Conservation (phyloP, 2,797 vertebrate genomes). For the Danio kyathit region DNA sequence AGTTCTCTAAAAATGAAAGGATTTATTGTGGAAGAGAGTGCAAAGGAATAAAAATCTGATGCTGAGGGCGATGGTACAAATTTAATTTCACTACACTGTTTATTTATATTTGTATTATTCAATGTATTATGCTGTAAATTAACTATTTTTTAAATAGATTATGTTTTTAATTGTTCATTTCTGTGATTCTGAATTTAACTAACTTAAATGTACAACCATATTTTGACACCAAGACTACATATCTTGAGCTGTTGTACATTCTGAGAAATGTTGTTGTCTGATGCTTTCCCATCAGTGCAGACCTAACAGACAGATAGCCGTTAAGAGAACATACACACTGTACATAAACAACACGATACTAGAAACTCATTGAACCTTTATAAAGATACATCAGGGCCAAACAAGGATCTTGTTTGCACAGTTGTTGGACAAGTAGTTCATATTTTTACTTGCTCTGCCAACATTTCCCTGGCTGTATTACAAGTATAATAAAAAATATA, state of each 20-base stretch:
- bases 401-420: not conserved
- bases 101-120: not conserved
- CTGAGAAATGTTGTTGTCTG: not conserved
- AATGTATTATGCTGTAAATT: not conserved
- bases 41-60: not conserved
- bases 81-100: not conserved
- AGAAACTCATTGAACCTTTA: not conserved
- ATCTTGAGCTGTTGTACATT: not conserved
- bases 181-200: not conserved
- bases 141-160: too few species aligned
- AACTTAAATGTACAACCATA: not conserved
- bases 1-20: constrained; percentile 30
- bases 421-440: not conserved
- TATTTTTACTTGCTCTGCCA: not conserved
- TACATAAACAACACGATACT: not conserved
- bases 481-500: not conserved
- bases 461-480: not conserved
- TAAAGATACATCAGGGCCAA: constrained; percentile 2
- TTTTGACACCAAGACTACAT: not conserved
- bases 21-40: not conserved
- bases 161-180: not conserved
- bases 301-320: constrained; percentile 16
- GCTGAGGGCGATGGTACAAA: not conserved
- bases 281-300: not conserved
- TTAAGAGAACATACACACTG: not conserved